Percentiles rank a stretch among this genome's conserved stretches.
Evolutionary conservation across 2,888 invertebrate genomes (phyloP).

Genomic region (Nineta flava): DNA sequence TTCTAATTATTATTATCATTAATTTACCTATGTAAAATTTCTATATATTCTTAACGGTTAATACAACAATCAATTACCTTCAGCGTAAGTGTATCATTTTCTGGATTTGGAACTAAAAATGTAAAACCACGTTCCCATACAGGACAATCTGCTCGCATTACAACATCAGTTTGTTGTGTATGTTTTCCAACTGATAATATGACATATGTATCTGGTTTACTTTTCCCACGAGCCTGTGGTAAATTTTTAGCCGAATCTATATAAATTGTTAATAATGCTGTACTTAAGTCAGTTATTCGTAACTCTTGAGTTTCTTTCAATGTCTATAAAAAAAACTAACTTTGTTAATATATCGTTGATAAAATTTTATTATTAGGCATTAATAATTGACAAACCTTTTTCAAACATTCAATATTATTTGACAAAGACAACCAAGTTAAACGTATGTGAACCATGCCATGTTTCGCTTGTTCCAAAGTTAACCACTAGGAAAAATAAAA

Average conservation of each 20-base stretch:
- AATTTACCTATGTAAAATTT: too few relatives aligned
- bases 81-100: conserved; percentile 70
- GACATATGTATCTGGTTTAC: conserved; percentile 74
- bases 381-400: conserved; percentile 40
- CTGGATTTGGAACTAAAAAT: conserved; percentile 83
- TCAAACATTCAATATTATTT: conserved; percentile 50
- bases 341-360: background rate
- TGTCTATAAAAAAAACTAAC: conserved; percentile 33
- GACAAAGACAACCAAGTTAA: conserved; percentile 79
- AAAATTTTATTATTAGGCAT: background rate
- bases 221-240: conserved; percentile 53
- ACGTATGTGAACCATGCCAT: conserved; percentile 82
- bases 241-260: conserved; percentile 84
- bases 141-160: conserved; percentile 73
- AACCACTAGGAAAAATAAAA: conserved; percentile 57
- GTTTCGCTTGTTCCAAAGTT: conserved; percentile 86
- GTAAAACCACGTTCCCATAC: conserved; percentile 92
- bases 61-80: conserved; percentile 45
- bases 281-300: conserved; percentile 57
- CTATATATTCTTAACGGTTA: too few relatives aligned
- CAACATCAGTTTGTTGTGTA: conserved; percentile 53
- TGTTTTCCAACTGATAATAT: conserved; percentile 64
- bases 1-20: too few relatives aligned
- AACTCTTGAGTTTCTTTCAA: conserved; percentile 57
- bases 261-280: conserved; percentile 69